Evolutionary conservation across 2,888 invertebrate species (phyloP).

Genomic region (Drymonia ruficornis): DNA sequence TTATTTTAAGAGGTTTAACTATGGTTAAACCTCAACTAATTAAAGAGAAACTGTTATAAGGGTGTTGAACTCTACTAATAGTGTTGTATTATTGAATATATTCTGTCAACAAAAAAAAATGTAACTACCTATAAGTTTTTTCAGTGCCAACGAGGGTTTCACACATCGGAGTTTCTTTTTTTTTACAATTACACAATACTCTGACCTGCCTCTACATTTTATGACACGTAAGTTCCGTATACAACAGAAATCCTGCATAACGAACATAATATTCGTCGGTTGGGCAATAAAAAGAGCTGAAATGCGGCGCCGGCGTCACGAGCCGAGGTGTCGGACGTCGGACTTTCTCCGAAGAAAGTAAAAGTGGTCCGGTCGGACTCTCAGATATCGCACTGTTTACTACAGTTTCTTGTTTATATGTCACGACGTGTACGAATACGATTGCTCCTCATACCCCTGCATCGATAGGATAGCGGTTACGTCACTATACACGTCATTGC

Average conservation of each 20-base stretch:
- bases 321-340: conserved; percentile 12
- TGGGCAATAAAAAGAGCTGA: not conserved
- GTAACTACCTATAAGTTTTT: too few species aligned
- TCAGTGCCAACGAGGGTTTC: too few species aligned
- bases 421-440: not conserved
- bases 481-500: not conserved
- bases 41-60: too few species aligned
- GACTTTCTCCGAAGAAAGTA: conserved; percentile 40
- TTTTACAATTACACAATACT: too few species aligned
- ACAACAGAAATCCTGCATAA: not conserved
- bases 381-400: conserved; percentile 32
- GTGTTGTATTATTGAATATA: too few species aligned
- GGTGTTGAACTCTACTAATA: too few species aligned
- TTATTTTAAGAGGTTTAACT: too few species aligned
- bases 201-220: too few species aligned
- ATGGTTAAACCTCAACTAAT: too few species aligned
- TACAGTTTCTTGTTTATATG: conserved; percentile 12
- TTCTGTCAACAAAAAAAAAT: too few species aligned
- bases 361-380: conserved; percentile 32
- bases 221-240: not conserved
- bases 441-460: not conserved
- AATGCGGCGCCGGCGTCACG: conserved; percentile 12
- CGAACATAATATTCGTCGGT: conserved; percentile 1
- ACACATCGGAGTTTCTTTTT: too few species aligned
- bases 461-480: not conserved